Evolutionary conservation across 2,797 vertebrate genomes (phyloP).

Genomic region (Malurus leucopterus): DNA sequence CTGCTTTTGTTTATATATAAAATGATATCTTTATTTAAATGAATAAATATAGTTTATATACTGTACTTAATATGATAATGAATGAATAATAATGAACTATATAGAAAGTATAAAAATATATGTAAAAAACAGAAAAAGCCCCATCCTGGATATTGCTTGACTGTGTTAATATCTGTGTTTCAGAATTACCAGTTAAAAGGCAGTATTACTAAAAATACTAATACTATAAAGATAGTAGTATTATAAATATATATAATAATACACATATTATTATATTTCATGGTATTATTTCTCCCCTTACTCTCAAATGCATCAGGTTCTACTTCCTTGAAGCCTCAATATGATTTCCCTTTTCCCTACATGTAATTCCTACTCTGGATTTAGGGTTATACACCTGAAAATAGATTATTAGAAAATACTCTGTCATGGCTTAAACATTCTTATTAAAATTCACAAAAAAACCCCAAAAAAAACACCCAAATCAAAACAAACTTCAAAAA

Average conservation of each 20-base stretch:
- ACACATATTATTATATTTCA: background rate
- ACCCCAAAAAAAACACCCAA: too few relatives aligned
- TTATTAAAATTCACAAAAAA: background rate
- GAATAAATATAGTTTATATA: background rate
- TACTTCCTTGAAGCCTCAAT: background rate
- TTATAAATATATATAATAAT: too few relatives aligned
- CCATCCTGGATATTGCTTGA: background rate
- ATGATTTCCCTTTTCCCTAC: background rate
- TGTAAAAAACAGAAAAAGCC: background rate
- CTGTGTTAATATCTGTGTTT: background rate
- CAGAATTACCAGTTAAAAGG: background rate
- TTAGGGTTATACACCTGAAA: background rate
- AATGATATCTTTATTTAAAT: background rate
- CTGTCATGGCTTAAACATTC: background rate
- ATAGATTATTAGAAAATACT: background rate
- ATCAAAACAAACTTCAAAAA: background rate
- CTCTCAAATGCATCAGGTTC: background rate
- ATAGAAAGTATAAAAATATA: background rate
- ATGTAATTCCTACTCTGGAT: background rate
- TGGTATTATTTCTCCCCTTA: background rate
- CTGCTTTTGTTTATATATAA: background rate
- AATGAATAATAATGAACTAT: too few relatives aligned
- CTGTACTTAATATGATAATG: background rate
- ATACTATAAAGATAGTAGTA: too few relatives aligned
- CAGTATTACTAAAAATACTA: background rate